Base-by-base conservation (phyloP, 2,797 vertebrate species). In the Limosa lapponica region DNA sequence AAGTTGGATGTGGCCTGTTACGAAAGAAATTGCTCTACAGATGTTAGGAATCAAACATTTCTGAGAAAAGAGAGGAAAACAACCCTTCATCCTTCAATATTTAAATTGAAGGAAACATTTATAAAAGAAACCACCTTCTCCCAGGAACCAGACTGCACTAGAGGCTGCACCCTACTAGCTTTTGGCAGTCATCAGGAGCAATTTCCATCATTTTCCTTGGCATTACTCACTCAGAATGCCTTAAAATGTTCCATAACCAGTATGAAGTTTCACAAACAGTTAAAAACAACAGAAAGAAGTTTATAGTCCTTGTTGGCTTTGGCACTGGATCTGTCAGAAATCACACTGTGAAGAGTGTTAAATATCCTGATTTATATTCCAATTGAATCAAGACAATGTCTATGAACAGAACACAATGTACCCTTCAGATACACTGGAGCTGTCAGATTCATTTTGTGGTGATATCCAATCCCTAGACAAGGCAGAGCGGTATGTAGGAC, bases 351-450 rank as follows among this genome's bases (percentile, higher is more conserved):
- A 62, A 70, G 86, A 67, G 81, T 78, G 81, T 87, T 95, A 91
- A 92, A 78, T 72, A 78, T 78, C 87, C 67, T 82, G 73, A 95
- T 95, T 93, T 83, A 75, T 92, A 81, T 84, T 87, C 91, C 91
- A 78, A 24, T 28, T 89, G 89, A 89, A 90, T 72, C 73, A 67
- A 92, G 84, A 83, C 80, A 82, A 85, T 67, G 87, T 92, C 66
- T 72, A 89, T 23, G 54, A 77, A 78, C 84, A 75, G 84, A 94
- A 94, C 82, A 80, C 89, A 91, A 82, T 94, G 92, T 95, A 74
- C 89, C 78, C 71, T 88, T 72, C 89, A 72, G 57, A 95, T 84
- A 75, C 82, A 64, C 87, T 84, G 79, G 54, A 93, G 87, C 84
- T 89, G 87, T 92, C 94, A 91, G 91, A 74, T 91, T 71, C 57